phyloP scores from a whole-genome alignment of 1,140 invertebrate genomes.

The Acromyrmex charruanus region DNA sequence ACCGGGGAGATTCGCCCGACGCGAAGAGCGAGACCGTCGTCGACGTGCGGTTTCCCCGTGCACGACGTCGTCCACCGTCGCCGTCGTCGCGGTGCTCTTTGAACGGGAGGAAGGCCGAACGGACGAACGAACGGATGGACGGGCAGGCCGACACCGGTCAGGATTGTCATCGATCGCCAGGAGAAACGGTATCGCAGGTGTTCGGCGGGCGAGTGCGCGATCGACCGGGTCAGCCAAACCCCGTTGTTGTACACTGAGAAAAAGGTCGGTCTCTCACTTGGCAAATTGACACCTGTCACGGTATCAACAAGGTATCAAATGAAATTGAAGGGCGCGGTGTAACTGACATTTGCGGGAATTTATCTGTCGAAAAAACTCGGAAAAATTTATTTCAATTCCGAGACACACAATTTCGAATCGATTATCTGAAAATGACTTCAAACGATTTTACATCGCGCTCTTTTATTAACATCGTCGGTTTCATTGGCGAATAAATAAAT shows the following conservation, averaged over 20 bases:
- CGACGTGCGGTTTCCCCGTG: background rate
- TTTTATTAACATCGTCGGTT: background rate
- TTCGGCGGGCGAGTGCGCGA: constrained; percentile 23
- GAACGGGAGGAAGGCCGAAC: constrained; percentile 5
- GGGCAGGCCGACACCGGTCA: background rate
- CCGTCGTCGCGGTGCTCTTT: constrained; percentile 20
- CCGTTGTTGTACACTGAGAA: background rate
- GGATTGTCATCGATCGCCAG: constrained; percentile 55
- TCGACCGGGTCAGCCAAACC: constrained; percentile 20
- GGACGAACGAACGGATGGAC: background rate
- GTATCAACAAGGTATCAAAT: background rate
- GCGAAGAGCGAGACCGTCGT: constrained; percentile 6
- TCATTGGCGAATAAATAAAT: background rate
- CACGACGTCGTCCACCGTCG: constrained; percentile 26
- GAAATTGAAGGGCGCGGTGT: constrained; percentile 14
- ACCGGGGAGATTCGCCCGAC: constrained; percentile 39
- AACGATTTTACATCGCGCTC: background rate
- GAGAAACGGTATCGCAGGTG: constrained; percentile 21
- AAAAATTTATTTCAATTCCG: background rate
- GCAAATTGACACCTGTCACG: constrained; percentile 27
- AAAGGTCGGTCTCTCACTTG: constrained; percentile 38
- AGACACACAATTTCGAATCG: background rate
- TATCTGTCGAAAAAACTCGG: background rate
- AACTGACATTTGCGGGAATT: background rate
- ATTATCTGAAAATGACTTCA: background rate